Evolutionary conservation across 2,113 vertebrate species (phyloP).

Genomic region (Buteo buteo): DNA sequence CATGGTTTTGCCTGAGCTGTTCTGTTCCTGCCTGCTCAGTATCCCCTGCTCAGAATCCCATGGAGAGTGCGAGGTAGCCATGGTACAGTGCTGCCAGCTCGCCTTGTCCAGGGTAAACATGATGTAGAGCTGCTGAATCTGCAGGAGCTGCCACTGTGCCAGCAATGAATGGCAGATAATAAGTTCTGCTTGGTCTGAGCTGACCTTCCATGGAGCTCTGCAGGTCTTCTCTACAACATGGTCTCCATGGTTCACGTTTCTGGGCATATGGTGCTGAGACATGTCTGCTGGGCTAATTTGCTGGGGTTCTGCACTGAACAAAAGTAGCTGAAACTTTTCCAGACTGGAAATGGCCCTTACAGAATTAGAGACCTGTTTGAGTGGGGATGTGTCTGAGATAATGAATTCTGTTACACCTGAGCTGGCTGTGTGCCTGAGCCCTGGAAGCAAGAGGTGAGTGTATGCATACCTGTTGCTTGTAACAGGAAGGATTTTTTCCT

Average conservation of each 20-base stretch:
- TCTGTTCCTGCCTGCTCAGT: not conserved
- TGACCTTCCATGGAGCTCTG: not conserved
- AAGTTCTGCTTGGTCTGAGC: not conserved
- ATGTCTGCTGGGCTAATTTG: not conserved
- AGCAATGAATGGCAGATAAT: not conserved
- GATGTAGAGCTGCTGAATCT: not conserved
- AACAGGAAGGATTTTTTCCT: not conserved
- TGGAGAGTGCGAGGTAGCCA: not conserved
- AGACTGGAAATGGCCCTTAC: not conserved
- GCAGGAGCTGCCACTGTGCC: not conserved
- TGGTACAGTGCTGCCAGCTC: not conserved
- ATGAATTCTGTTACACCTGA: not conserved
- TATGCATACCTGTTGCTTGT: not conserved
- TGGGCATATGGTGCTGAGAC: not conserved
- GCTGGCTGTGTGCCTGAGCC: not conserved
- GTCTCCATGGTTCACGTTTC: not conserved
- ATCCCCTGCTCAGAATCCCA: not conserved
- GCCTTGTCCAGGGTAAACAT: accelerated
- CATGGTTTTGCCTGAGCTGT: not conserved
- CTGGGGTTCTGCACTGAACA: not conserved
- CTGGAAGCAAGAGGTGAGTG: not conserved
- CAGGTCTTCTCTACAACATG: not conserved
- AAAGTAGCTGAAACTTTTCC: not conserved
- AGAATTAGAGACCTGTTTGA: not conserved
- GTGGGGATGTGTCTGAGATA: not conserved